phyloP scores from a whole-genome alignment of 1,140 invertebrate genomes.

The Drosophila orena region DNA sequence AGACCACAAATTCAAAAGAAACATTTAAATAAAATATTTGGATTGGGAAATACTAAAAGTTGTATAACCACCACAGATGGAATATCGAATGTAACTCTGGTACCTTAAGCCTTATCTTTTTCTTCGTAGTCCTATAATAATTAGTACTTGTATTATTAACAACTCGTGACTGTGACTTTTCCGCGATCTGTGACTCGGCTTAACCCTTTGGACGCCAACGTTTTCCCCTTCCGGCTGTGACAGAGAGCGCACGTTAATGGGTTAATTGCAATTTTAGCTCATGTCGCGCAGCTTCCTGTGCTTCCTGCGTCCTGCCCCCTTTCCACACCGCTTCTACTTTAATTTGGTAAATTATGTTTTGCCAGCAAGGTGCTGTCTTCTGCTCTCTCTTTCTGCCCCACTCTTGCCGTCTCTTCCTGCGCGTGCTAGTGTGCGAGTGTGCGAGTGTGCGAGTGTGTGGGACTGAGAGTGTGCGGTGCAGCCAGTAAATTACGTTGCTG shows the following conservation, averaged over 20 bases:
- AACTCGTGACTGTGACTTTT: not conserved
- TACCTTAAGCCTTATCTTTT: too few species aligned
- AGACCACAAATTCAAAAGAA: not conserved
- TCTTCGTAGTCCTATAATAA: not conserved
- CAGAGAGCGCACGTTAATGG: conserved; percentile 47
- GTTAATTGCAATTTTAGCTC: conserved; percentile 72
- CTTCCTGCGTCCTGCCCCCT: not conserved
- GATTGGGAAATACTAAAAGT: not conserved
- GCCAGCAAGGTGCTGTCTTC: conserved; percentile 56
- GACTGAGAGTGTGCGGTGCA: conserved; percentile 28
- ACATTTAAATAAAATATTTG: not conserved
- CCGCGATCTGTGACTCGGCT: not conserved
- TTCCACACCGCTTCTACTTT: conserved; percentile 50
- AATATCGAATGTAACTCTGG: too few species aligned
- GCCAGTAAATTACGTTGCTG: conserved; percentile 54
- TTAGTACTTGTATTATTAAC: not conserved
- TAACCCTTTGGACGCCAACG: conserved; percentile 8
- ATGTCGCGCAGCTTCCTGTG: conserved; percentile 49
- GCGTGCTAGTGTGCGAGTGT: too few species aligned
- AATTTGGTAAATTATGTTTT: conserved; percentile 80
- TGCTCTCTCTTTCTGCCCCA: not conserved
- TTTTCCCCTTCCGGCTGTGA: conserved; percentile 1
- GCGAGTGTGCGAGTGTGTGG: not conserved
- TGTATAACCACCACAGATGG: too few species aligned
- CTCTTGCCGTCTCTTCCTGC: conserved; percentile 10